Conservation (phyloP, 2,797 vertebrate genomes). For the Luscinia megarhynchos region DNA sequence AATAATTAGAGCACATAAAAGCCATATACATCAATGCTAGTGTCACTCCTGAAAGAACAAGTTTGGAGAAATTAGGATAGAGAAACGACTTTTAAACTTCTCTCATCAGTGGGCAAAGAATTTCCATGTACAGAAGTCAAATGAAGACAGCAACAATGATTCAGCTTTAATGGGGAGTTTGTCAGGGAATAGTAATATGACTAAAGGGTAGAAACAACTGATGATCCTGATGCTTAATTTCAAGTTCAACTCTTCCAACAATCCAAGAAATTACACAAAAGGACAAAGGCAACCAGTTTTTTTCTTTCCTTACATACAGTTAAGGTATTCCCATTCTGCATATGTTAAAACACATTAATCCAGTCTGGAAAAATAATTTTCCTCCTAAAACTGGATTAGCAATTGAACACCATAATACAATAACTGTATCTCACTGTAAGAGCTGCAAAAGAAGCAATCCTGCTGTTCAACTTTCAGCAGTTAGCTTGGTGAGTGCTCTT, state of each 20-base stretch:
- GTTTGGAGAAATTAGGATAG: not conserved
- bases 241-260: not conserved
- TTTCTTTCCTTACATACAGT: not conserved
- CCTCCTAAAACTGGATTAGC: not conserved
- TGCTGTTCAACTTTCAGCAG: not conserved
- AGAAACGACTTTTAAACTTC: not conserved
- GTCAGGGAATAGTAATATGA: not conserved
- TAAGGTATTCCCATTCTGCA: not conserved
- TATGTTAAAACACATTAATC: not conserved
- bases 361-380: not conserved
- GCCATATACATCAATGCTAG: not conserved
- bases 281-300: not conserved
- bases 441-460: constrained; percentile 7
- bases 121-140: not conserved
- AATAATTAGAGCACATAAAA: not conserved
- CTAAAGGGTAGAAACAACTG: not conserved
- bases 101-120: not conserved
- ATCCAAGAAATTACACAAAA: not conserved
- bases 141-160: not conserved
- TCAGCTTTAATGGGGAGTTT: not conserved
- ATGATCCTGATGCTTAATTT: not conserved
- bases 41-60: not conserved
- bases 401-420: not conserved
- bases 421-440: not conserved
- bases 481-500: not conserved